Base-by-base conservation (phyloP, 2,797 vertebrate genomes). In the Aldrovandia affinis region DNA sequence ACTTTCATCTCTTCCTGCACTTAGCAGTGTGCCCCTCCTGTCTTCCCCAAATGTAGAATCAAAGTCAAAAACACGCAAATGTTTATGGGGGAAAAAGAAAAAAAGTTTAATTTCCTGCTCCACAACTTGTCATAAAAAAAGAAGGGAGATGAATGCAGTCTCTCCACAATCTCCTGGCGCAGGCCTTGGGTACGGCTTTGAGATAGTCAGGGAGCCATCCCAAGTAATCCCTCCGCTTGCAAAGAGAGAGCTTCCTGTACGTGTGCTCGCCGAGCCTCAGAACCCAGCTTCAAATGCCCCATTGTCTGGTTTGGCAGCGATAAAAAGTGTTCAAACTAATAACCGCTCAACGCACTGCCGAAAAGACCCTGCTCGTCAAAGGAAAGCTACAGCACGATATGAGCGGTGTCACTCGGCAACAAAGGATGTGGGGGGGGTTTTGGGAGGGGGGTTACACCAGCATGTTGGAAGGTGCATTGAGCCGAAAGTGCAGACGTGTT, bases 1-100 rank as follows among this genome's bases (percentile, higher is more conserved):
- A 83, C 92, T 94, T 95, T 95, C 92, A 95, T 95, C 92, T 93
- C 86, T 39, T 84, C 52, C 50, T 84, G 86, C 84, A 75, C 84
- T 85, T 87, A 92, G 84, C 73, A 84, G 90, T 82, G 79, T 80
- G 87, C 82, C 86, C 65, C n/a, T n/a, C 86, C 87, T 89, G 89
- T 92, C 92, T 91, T 90, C 77, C n/a, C 86, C 78, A 86, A 81
- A 85, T 82, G 83, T 83, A 68, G 85, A 93, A 93, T 93, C 90
- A 93, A 92, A 94, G 92, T 55, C 57, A 61, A 90, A 92, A 91
- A 92, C 61, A 89, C 87, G 75, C 59, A 80, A 91, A 88, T 89
- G 86, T 92, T 92, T 92, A 83, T 82, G 44, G 88, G 90, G 89
- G 85, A 89, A 63, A 82, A 22, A 18, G 33, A 15, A 80, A 54